Base-by-base conservation (phyloP, 2,113 vertebrate species). In the Nothobranchius furzeri region DNA sequence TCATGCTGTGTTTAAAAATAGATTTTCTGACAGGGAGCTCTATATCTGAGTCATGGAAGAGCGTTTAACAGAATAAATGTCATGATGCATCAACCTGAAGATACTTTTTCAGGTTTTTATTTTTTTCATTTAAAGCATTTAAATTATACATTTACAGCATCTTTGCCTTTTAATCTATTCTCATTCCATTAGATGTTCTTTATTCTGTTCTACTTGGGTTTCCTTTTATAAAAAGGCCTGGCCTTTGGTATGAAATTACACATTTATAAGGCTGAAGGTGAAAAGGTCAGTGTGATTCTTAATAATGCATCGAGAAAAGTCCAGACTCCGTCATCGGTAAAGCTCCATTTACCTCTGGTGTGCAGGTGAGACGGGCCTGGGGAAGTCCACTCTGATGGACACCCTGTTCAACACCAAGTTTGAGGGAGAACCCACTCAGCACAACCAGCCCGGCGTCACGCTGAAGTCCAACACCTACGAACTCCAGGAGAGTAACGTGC, bases 351-450 rank as follows among this genome's bases (percentile, higher is more conserved):
- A 30, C 65, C 42, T 57, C 36, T 84, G 60, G 61, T 42, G 79
- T 73, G 48, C 55, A 99, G 98, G 98, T 14, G 98, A 99, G 91
- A 99, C 96, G 0, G 98, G 98, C 48, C 93, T 99, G 78, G 98
- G 98, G 49, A 99, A 98, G 84, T 98, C 97, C 48, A 99, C 96
- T 13, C 92, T 99, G 56, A 98, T 99, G 96, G 97, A 99, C 83
- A 98, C 97, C 0, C 90, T 99, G 88, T 99, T 99, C 90, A 99
- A 99, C 87, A 99, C 97, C 85, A 99, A 96, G 89, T 97, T 98
- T 56, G 95, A 98, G 87, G 95, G 94, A 1, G 96, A 99, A 45
- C 95, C 96, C 46, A 95, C 94, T 1, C 95, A 95, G 83, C 97
- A 98, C 90, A 96, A 94, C 40, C 95, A 97, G 85, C 96, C 96